A percentile compares a stretch with the other conserved stretches of the same genome.
phyloP scores from a whole-genome alignment of 2,888 invertebrate genomes.

The Dendrolimus pini region DNA sequence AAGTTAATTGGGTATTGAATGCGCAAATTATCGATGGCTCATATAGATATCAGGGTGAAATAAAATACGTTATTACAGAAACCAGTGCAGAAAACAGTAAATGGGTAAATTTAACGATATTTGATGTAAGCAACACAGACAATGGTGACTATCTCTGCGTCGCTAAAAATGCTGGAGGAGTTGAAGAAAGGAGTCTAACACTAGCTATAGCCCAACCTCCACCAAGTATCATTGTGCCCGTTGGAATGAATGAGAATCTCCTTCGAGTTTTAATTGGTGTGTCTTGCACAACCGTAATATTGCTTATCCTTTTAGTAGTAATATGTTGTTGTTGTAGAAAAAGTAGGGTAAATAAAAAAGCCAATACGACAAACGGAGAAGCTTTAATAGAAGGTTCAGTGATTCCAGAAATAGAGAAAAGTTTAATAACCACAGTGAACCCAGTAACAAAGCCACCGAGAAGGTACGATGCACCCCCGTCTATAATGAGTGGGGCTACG shows the following conservation, averaged over 20 bases:
- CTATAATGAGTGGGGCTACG: conserved; percentile 83
- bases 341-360: conserved; percentile 71
- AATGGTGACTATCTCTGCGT: conserved; percentile 86
- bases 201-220: conserved; percentile 67
- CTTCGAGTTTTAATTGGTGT: conserved; percentile 73
- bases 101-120: conserved; percentile 84
- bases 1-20: conserved; percentile 84
- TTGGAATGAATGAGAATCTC: conserved; percentile 75
- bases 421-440: conserved; percentile 88
- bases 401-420: conserved; percentile 90
- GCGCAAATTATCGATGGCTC: conserved; percentile 77
- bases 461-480: conserved; percentile 83
- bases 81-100: conserved; percentile 51
- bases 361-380: conserved; percentile 78
- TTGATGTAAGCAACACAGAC: conserved; percentile 78
- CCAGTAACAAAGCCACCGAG: conserved; percentile 90
- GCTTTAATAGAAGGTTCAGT: conserved; percentile 86
- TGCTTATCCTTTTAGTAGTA: conserved; percentile 66
- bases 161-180: conserved; percentile 89
- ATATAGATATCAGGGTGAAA: conserved; percentile 64
- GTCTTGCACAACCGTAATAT: conserved; percentile 60
- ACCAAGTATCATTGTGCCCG: conserved; percentile 58
- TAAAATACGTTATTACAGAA: conserved; percentile 61
- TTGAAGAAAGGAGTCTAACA: conserved; percentile 84
- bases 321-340: conserved; percentile 77